These are phyloP conservation scores for Apostichopus japonicus DNA, from an alignment of 35 echinoderm and acorn worm genomes.

Conservation along the genomic window DNA sequence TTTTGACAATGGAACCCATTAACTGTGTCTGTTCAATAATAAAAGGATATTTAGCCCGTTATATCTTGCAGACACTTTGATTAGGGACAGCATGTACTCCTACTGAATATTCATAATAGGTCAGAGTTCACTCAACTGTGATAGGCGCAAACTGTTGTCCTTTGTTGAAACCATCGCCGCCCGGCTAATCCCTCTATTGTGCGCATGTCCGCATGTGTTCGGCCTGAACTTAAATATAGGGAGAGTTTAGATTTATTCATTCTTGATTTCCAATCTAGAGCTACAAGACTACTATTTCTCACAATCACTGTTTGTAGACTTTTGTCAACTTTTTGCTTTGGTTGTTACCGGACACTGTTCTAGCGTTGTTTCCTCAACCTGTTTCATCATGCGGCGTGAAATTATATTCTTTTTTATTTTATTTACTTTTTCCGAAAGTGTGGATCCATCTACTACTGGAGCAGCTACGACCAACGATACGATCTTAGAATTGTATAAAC, in stretches of 20 bases:
- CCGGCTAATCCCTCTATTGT: conserved; percentile 22
- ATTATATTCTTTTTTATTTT: background rate
- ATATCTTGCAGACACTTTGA: conserved; percentile 32
- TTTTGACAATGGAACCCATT: background rate
- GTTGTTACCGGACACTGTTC: background rate
- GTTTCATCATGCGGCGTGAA: background rate
- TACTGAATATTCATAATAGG: background rate
- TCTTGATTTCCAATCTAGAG: background rate
- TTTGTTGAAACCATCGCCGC: conserved; percentile 1
- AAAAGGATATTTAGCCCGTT: background rate
- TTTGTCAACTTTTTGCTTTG: background rate
- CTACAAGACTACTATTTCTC: background rate
- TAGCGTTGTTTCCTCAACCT: background rate
- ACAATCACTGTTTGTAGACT: background rate
- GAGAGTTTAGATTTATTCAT: background rate
- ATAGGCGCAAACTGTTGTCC: background rate
- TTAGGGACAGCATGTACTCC: background rate
- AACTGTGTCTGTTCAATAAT: background rate
- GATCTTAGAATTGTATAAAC: conserved; percentile 74
- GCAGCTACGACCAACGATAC: background rate
- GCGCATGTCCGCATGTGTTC: background rate
- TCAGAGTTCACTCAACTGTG: background rate
- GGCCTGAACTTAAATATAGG: background rate
- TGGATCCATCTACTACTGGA: background rate
- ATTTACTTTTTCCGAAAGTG: background rate